Conservation (phyloP, 2,888 invertebrate species). For the Tetragonula carbonaria region DNA sequence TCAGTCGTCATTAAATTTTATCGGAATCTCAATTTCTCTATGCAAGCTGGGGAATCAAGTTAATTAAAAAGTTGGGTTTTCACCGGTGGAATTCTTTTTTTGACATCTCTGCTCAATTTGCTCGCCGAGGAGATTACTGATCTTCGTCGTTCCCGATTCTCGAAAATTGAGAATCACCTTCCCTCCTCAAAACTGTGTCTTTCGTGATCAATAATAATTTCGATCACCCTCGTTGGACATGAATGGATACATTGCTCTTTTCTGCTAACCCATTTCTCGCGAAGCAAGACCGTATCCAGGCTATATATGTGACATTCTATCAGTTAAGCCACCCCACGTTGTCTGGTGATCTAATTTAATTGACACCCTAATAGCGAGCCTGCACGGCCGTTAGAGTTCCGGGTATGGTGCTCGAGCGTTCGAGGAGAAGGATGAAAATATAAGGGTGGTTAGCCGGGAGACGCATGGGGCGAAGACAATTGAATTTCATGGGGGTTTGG, state of each 20-base stretch:
- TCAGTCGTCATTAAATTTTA: neutral
- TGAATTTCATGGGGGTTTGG: constrained; percentile 84
- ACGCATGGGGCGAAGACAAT: constrained; percentile 83
- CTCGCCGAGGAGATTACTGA: no score
- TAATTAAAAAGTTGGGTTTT: neutral
- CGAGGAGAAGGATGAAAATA: constrained; percentile 77
- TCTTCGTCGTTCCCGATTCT: no score
- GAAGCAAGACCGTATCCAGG: constrained; percentile 26
- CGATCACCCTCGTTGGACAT: neutral
- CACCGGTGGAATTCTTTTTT: no score
- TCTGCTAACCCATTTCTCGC: constrained; percentile 48
- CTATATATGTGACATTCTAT: constrained; percentile 69
- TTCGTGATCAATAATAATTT: no score
- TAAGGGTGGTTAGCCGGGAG: constrained; percentile 80
- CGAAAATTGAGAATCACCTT: no score
- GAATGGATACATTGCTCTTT: constrained; percentile 17
- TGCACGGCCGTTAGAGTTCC: constrained; percentile 76
- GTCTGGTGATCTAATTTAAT: constrained; percentile 82
- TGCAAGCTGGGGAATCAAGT: neutral
- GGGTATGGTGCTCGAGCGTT: constrained; percentile 63
- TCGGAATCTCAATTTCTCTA: neutral
- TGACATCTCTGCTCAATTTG: no score
- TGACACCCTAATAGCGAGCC: constrained; percentile 81
- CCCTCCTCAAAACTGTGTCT: no score
- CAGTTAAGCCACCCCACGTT: constrained; percentile 75